Evolutionary conservation across 2,797 vertebrate species (phyloP).

Genomic region (Pitangus sulphuratus): DNA sequence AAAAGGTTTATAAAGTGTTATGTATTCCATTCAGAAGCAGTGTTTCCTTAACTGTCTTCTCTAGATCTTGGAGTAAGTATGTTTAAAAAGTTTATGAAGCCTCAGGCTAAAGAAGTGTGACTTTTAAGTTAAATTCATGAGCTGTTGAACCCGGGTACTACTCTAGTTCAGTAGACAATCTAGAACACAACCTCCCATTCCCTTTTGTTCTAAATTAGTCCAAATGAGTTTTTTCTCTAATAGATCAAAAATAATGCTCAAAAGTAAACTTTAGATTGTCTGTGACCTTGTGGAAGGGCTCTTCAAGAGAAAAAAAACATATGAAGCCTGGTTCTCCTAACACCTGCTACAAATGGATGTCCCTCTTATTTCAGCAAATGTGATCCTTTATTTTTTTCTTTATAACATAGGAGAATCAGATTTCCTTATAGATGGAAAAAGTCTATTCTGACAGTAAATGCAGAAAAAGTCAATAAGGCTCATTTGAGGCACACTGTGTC

Average conservation of each 20-base stretch:
- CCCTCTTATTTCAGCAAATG: not conserved
- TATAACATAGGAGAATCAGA: not conserved
- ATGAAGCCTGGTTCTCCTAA: not conserved
- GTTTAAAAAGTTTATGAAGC: not conserved
- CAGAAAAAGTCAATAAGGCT: not conserved
- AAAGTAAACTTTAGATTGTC: not conserved
- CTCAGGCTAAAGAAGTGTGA: not conserved
- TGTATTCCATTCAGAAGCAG: not conserved
- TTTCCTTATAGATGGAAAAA: not conserved
- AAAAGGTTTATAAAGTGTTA: constrained; percentile 7
- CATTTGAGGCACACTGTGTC: not conserved
- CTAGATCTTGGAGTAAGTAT: not conserved
- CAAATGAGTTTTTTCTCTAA: not conserved
- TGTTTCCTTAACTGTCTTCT: not conserved
- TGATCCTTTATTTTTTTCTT: not conserved
- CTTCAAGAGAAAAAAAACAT: not conserved
- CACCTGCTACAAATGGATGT: not conserved
- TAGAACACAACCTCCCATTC: not conserved
- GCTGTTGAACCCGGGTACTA: not conserved
- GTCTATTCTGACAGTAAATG: not conserved
- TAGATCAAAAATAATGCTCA: not conserved
- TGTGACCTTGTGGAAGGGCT: not conserved
- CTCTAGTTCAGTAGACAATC: not conserved
- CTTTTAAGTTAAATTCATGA: not conserved
- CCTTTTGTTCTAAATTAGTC: not conserved